These are phyloP conservation scores for Crocallis elinguaria DNA, from an alignment of 2,888 invertebrate genomes.

Conservation along the genomic window DNA sequence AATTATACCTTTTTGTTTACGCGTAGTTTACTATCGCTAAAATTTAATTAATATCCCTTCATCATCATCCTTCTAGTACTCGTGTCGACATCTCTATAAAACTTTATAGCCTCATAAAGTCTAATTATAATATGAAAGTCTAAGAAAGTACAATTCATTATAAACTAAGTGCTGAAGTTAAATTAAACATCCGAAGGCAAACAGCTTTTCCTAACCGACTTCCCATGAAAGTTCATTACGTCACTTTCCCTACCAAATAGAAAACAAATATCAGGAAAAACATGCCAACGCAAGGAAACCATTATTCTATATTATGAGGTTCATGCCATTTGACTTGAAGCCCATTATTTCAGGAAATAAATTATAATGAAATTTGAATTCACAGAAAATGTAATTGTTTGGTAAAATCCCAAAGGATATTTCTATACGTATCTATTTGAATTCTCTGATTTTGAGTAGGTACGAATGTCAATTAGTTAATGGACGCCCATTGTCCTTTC, in stretches of 20 bases:
- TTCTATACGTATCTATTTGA: slow-evolving; percentile 31
- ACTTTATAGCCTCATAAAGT: slow-evolving; percentile 21
- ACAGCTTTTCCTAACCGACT: slow-evolving; percentile 19
- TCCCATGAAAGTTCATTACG: slow-evolving; percentile 28
- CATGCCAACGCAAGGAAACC: slow-evolving; percentile 29
- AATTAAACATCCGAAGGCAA: slow-evolving; percentile 25
- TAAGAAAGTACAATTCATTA: slow-evolving; percentile 26
- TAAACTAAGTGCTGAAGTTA: slow-evolving; percentile 27
- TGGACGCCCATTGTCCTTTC: slow-evolving; percentile 44
- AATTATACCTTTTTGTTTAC: neutral
- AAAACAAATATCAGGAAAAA: slow-evolving; percentile 31
- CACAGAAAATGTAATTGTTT: slow-evolving; percentile 27
- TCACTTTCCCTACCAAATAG: slow-evolving; percentile 27
- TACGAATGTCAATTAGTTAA: slow-evolving; percentile 49
- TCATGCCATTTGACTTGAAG: slow-evolving; percentile 29
- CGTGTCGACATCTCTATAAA: slow-evolving; percentile 17
- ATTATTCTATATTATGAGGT: slow-evolving; percentile 31
- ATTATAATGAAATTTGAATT: slow-evolving; percentile 28
- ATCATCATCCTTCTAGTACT: neutral
- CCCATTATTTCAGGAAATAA: slow-evolving; percentile 34
- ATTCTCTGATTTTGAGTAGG: slow-evolving; percentile 39
- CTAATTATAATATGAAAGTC: slow-evolving; percentile 17
- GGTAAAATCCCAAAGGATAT: slow-evolving; percentile 17
- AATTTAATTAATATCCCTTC: neutral
- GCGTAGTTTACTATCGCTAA: neutral